Evolutionary conservation across 2,888 invertebrate genomes (phyloP), one percentile per base, ranked within the genome.

Genomic region (Nemoura dubitans): DNA sequence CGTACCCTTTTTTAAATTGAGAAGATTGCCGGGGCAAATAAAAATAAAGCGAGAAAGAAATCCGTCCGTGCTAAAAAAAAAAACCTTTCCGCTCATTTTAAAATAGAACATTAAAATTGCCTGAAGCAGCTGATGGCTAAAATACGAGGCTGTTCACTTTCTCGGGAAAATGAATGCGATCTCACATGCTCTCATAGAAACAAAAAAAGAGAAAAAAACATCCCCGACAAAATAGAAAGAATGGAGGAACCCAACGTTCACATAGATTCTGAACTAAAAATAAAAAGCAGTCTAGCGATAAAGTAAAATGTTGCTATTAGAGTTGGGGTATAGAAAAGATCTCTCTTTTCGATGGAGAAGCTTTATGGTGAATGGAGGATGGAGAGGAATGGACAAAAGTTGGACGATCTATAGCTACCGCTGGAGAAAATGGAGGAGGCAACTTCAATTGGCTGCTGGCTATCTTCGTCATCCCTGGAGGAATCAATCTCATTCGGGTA

Each of bases 251-350:
- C 14, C 59, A 21, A 59, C 59, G 59, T 59, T 59, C 59, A 59
- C 59, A 59, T 59, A 59, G 16, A 59, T 59, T 59, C 59, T 21
- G 59, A 59, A 21, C 59, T 59, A 21, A 59, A 59, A 59, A 59
- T 59, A 59, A 59, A 59, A 59, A 59, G 21, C 10, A 59, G 21
- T 1, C 59, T 59, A 59, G 59, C 59, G 14, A 59, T 59, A 59
- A 59, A 59, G 59, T 59, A 59, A 59, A 59, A 59, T 59, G 59
- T 59, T 59, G 14, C 59, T 59, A 59, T 59, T 59, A 59, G 59
- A 21, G 59, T 59, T 59, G 10, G 59, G 59, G 21, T 21, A 59
- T 59, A 59, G 59, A 59, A 59, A 59, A 59, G 59, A 59, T 21
- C 59, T 59, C 21, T 59, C 59, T 36, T 36, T 10, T 36, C 36